These are phyloP conservation scores for Hippocampus mohnikei DNA, from an alignment of 2,113 vertebrate genomes.

Conservation along the genomic window DNA sequence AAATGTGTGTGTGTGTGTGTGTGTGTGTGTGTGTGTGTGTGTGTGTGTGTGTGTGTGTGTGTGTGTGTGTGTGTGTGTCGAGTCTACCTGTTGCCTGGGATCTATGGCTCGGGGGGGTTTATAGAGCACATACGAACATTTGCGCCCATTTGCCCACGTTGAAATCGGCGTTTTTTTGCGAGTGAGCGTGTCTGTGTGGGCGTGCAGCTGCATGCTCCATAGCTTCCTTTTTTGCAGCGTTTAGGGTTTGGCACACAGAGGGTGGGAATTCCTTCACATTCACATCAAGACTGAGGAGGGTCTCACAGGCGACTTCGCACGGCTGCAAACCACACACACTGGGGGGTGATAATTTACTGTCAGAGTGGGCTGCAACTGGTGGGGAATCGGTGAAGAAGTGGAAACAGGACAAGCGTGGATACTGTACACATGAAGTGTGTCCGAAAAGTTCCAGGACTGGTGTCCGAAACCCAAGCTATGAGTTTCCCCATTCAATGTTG, in stretches of 20 bases:
- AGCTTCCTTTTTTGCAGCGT: constrained; percentile 24
- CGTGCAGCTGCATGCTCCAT: constrained; percentile 55
- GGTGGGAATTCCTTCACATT: constrained; percentile 64
- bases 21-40: constrained; percentile 22
- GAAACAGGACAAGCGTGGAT: constrained; percentile 39
- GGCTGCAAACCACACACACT: constrained; percentile 32
- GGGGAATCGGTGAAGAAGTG: constrained; percentile 60
- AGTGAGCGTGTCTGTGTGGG: constrained; percentile 50
- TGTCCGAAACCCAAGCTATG: neutral
- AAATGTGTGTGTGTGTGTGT: constrained; percentile 18
- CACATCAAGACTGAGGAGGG: constrained; percentile 54
- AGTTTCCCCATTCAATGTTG: too few species aligned
- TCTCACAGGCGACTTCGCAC: constrained; percentile 58
- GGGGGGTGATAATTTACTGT: constrained; percentile 59
- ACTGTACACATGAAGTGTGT: neutral
- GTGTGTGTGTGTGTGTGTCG: too few species aligned
- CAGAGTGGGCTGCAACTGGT: constrained; percentile 47
- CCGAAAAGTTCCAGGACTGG: neutral
- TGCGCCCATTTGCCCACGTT: constrained; percentile 59
- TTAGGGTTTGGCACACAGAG: constrained; percentile 55
- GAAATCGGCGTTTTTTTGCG: constrained; percentile 59
- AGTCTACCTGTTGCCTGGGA: constrained; percentile 60
- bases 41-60: constrained; percentile 14
- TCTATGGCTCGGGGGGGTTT: constrained; percentile 54
- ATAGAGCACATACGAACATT: constrained; percentile 56